phyloP scores from a whole-genome alignment of 2,797 vertebrate genomes.

The Crotalus adamanteus region DNA sequence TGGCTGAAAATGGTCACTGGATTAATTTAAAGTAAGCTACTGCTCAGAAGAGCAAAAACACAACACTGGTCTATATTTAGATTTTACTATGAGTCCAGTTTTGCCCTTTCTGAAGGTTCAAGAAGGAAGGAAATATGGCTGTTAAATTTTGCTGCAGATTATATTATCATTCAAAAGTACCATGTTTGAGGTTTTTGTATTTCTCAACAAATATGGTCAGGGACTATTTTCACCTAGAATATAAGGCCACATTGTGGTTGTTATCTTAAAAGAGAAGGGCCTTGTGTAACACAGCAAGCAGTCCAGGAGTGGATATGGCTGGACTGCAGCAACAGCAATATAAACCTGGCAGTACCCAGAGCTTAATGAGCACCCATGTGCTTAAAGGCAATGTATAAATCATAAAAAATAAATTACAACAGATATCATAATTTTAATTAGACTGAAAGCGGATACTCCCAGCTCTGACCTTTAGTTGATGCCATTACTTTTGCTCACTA shows the following conservation, averaged over 20 bases:
- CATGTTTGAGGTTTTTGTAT: not conserved
- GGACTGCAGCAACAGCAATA: not conserved
- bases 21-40: too few species aligned
- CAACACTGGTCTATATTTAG: not conserved
- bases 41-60: not conserved
- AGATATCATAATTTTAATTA: not conserved
- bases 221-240: not conserved
- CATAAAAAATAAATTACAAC: not conserved
- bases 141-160: not conserved
- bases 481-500: not conserved
- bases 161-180: slow-evolving; percentile 5
- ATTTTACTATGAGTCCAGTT: not conserved
- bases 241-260: not conserved
- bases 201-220: not conserved
- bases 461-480: not conserved
- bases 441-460: not conserved
- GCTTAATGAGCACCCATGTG: not conserved
- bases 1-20: not conserved
- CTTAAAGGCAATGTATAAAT: not conserved
- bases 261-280: not conserved
- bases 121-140: slow-evolving; percentile 1
- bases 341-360: not conserved
- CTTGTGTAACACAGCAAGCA: not conserved
- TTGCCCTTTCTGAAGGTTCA: not conserved
- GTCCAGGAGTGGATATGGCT: too few species aligned